These are phyloP conservation scores for Drosophila kuntzei DNA, from an alignment of 2,888 invertebrate species.

Conservation along the genomic window DNA sequence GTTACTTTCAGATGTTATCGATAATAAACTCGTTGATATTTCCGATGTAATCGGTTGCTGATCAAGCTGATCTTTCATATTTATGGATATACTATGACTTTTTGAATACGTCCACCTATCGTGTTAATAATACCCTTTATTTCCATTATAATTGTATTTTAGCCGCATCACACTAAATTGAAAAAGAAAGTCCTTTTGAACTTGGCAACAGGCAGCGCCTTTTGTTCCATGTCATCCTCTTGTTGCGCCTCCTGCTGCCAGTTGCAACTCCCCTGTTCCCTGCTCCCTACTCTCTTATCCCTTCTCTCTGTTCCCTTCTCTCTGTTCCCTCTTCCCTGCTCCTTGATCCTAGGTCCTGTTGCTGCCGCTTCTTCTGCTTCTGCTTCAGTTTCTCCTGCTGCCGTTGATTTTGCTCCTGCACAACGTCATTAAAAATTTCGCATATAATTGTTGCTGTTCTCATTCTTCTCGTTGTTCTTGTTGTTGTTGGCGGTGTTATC, in stretches of 20 bases:
- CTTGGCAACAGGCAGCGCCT: conserved; percentile 7
- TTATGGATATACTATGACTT: not conserved
- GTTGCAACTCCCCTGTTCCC: not conserved
- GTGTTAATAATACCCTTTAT: not conserved
- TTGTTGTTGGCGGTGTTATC: conserved; percentile 53
- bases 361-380: conserved; percentile 4
- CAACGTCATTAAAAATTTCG: conserved; percentile 52
- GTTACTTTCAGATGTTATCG: too few species aligned
- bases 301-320: not conserved
- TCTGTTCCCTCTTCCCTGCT: not conserved
- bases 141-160: not conserved
- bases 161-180: not conserved
- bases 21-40: too few species aligned
- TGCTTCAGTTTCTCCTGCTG: conserved; percentile 11
- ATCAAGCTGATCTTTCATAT: not conserved
- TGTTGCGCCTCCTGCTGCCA: conserved; percentile 1
- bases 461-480: conserved; percentile 30
- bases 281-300: not conserved
- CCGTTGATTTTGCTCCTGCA: conserved; percentile 5
- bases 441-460: conserved; percentile 54
- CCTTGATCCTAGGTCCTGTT: conserved; percentile 18
- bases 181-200: conserved; percentile 13
- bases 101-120: not conserved
- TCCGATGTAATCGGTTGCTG: too few species aligned
- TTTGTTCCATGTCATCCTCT: conserved; percentile 22